These are phyloP conservation scores for Lepisosteus osseus DNA, from an alignment of 2,113 vertebrate genomes.

Conservation along the genomic window DNA sequence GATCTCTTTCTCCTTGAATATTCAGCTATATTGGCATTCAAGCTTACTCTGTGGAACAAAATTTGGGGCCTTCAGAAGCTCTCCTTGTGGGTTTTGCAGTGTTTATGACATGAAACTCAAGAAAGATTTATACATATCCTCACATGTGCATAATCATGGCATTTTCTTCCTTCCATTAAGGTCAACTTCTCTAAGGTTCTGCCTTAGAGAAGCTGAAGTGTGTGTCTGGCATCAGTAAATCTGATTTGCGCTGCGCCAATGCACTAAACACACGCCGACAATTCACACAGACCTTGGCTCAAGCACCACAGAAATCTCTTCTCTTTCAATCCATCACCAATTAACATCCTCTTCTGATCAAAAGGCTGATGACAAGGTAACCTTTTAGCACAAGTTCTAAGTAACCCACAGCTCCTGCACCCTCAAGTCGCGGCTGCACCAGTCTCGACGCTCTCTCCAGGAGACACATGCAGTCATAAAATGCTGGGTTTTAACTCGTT, in stretches of 20 bases:
- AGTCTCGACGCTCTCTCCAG: not conserved
- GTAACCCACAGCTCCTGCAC: constrained; percentile 4
- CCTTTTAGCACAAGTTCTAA: constrained; percentile 1
- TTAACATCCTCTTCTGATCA: not conserved
- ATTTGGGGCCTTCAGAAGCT: too few relatives aligned
- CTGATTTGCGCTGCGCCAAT: too few relatives aligned
- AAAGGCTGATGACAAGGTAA: constrained; percentile 2
- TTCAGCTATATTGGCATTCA: too few relatives aligned
- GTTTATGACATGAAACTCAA: too few relatives aligned
- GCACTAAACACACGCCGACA: not conserved
- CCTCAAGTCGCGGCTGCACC: not conserved
- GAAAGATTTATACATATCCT: too few relatives aligned
- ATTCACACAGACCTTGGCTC: not conserved
- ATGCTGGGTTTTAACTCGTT: constrained; percentile 24
- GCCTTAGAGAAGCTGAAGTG: too few relatives aligned
- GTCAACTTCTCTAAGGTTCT: too few relatives aligned
- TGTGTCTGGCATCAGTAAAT: too few relatives aligned
- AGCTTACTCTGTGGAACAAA: too few relatives aligned
- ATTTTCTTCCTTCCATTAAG: too few relatives aligned
- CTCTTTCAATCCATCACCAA: not conserved
- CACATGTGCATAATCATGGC: too few relatives aligned
- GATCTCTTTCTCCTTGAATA: constrained; percentile 6
- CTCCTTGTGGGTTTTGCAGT: too few relatives aligned
- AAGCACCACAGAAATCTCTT: not conserved
- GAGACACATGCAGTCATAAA: constrained; percentile 17